These are phyloP conservation scores for Idaea straminata DNA, from an alignment of 2,888 invertebrate species.

Conservation along the genomic window DNA sequence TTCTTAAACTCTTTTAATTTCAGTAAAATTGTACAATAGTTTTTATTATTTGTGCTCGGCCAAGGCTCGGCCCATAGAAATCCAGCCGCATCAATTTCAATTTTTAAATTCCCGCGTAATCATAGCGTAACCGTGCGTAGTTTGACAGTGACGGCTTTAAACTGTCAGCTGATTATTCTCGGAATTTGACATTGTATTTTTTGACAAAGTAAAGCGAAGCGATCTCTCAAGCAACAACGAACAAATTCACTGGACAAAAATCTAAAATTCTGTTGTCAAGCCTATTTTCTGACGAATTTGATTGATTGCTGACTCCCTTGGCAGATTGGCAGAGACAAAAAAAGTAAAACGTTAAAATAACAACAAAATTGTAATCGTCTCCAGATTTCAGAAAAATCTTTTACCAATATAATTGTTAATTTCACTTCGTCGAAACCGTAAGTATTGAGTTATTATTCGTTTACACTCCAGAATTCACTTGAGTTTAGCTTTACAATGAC, in stretches of 20 bases:
- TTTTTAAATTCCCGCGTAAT: not conserved
- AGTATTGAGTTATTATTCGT: conserved; percentile 22
- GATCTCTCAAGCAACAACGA: not conserved
- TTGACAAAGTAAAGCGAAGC: not conserved
- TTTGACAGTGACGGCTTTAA: not conserved
- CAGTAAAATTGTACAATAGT: too few relatives aligned
- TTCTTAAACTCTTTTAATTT: too few relatives aligned
- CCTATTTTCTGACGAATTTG: not conserved
- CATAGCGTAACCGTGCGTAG: not conserved
- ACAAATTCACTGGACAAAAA: not conserved
- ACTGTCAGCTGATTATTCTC: not conserved
- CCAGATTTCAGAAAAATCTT: not conserved
- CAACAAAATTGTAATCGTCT: not conserved
- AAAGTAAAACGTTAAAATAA: not conserved
- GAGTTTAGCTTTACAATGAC: not conserved
- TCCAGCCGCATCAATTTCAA: too few relatives aligned
- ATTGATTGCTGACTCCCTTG: not conserved
- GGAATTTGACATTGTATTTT: not conserved
- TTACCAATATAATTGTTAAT: not conserved
- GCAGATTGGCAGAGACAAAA: not conserved
- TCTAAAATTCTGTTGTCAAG: not conserved
- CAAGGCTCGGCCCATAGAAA: too few relatives aligned
- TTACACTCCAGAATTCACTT: conserved; percentile 15
- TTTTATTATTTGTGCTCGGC: too few relatives aligned
- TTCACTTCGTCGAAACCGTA: not conserved